Conservation (phyloP, 2,113 vertebrate genomes). For the Felis catus region DNA sequence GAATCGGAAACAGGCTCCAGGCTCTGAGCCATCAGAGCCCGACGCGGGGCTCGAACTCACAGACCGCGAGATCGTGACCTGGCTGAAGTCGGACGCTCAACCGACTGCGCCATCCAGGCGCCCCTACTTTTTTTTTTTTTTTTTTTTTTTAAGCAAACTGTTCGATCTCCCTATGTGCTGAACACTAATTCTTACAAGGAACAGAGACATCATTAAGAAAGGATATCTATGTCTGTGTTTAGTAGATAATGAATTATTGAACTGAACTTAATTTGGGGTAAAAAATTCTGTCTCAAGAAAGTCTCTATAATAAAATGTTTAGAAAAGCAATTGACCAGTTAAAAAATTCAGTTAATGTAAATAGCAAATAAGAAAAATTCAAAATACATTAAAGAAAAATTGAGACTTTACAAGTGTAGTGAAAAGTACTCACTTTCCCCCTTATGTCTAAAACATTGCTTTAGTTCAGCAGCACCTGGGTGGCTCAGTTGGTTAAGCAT, state of each 20-base stretch:
- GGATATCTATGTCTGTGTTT: background rate
- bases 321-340: slow-evolving; percentile 2
- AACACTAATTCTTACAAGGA: background rate
- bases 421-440: background rate
- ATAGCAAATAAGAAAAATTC: slow-evolving; percentile 5
- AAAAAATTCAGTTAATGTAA: background rate
- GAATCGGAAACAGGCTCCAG: no score
- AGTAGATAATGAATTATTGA: background rate
- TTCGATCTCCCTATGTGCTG: background rate
- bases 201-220: slow-evolving; percentile 5
- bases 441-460: background rate
- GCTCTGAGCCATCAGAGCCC: no score
- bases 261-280: slow-evolving; percentile 33
- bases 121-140: no score
- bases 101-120: no score
- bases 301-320: background rate
- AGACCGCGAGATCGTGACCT: no score
- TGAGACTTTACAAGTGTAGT: background rate
- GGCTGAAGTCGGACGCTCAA: no score
- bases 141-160: background rate
- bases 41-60: no score
- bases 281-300: slow-evolving; percentile 3
- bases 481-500: no score
- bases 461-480: background rate
- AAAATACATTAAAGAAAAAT: slow-evolving; percentile 49